Evolutionary conservation across 2,797 vertebrate species (phyloP).

Genomic region (Pantherophis alleghaniensis): DNA sequence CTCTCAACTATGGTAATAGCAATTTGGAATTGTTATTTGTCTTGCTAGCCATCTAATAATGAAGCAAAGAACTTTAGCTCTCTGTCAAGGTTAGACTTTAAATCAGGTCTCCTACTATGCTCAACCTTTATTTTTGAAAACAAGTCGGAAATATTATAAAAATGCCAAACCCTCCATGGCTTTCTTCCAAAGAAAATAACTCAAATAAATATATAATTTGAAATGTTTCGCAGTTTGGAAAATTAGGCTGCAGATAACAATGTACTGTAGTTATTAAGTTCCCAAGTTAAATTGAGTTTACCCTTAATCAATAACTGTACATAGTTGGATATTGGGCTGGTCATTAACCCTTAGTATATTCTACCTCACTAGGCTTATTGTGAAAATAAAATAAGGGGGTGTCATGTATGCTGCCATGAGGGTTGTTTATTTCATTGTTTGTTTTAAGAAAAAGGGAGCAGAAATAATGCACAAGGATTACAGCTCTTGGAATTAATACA

Average conservation of each 20-base stretch:
- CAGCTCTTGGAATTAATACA: background rate
- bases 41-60: background rate
- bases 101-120: background rate
- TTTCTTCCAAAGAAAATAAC: background rate
- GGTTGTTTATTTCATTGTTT: background rate
- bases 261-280: background rate
- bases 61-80: background rate
- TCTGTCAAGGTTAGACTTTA: background rate
- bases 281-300: background rate
- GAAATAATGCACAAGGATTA: background rate
- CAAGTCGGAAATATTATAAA: background rate
- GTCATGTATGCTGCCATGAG: background rate
- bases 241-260: background rate
- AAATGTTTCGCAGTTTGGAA: background rate
- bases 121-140: background rate
- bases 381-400: background rate
- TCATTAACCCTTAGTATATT: background rate
- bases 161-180: background rate
- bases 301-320: background rate
- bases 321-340: background rate
- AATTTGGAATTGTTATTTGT: background rate
- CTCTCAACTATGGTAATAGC: background rate
- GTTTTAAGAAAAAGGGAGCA: background rate
- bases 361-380: background rate
- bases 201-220: background rate